Evolutionary conservation across 64 coral and sea anemone species (phyloP), one percentile per base, ranked within the genome.

Genomic region (Pocillopora damicornis): DNA sequence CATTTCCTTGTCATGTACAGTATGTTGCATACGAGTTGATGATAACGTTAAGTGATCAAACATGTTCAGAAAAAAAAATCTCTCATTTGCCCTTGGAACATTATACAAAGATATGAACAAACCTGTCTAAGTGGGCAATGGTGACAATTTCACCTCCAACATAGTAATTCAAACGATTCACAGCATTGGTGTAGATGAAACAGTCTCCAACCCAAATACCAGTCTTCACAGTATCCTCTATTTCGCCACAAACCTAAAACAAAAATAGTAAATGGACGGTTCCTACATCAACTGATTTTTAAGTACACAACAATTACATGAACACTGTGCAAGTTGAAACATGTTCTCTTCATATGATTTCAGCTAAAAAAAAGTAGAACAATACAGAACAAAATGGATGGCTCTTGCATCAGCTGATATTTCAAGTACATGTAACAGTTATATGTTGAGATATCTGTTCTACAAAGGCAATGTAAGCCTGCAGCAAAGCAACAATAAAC

Each of bases 101-200:
- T 51, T 51, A 51, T 2, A 51, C 3, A 51, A 51, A 51, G 42
- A 51, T 51, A 51, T 51, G 6, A 26, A 81, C 61, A 63, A 87
- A 98, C 95, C 95, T 89, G 82, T 98, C 95, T n/a, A 98, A 87
- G 88, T 98, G 95, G 6, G 95, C 95, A 73, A 98, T 94, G 57
- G 95, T 98, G 3, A 98, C 95, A 79, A 98, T 98, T 86, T 98
- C 95, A 74, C 95, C 95, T 89, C 95, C 95, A 75, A 98, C 95
- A 82, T 98, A 98, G 75, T 98, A 98, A 76, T 98, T 98, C 3
- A 98, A 82, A 6, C 95, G 65, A 82, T 98, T 98, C 4, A 98
- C 95, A 94, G 87, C 94, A 86, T 99, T 99, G 38, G 97, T 99
- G 80, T 99, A 99, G 58, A 99, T 99, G 16, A 99, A 99, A 51